Conservation (phyloP, 2,113 vertebrate species). For the Odocoileus virginianus region DNA sequence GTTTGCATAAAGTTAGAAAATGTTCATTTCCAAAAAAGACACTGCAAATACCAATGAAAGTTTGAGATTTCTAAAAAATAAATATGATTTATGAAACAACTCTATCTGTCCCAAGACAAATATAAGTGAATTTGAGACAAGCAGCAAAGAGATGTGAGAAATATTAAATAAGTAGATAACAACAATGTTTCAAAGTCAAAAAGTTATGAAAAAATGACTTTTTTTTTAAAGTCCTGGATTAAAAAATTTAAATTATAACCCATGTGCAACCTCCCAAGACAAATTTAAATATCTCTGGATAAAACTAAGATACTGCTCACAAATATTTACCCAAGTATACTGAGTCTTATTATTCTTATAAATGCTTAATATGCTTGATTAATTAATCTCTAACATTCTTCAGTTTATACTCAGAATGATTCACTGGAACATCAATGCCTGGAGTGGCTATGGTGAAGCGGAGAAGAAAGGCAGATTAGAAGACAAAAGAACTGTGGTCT, state of each 20-base stretch:
- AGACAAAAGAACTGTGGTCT: not conserved
- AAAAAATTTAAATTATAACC: not conserved
- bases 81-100: not conserved
- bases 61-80: not conserved
- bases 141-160: not conserved
- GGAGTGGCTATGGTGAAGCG: not conserved
- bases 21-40: not conserved
- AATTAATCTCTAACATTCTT: not conserved
- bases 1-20: not conserved
- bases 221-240: not conserved
- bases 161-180: not conserved
- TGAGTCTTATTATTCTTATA: not conserved
- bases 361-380: not conserved
- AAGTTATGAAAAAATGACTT: not conserved
- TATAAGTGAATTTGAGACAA: not conserved
- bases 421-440: not conserved
- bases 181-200: not conserved
- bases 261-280: not conserved
- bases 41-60: not conserved
- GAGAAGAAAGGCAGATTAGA: not conserved
- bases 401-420: not conserved
- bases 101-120: not conserved
- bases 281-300: not conserved
- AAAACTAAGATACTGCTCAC: not conserved
- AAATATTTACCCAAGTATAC: slow-evolving; percentile 4